Base-by-base conservation (phyloP, 2,888 invertebrate genomes). In the Epinotia nisella region DNA sequence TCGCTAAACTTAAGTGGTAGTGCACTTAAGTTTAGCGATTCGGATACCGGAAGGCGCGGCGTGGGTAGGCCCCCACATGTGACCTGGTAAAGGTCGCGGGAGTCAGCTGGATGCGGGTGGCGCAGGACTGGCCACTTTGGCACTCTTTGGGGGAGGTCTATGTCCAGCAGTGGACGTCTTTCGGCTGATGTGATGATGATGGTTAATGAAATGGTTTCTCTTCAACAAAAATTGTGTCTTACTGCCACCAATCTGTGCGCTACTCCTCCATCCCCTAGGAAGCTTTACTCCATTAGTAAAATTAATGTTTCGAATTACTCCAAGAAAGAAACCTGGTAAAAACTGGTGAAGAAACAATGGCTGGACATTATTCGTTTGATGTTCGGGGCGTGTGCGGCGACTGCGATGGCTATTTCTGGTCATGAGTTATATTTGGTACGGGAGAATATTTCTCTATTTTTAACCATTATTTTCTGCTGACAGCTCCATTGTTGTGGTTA, bases 241-340 rank as follows among this genome's bases (percentile, higher is more conserved):
- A 66, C 58, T 58, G 73, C 49, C 77, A 74, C 77, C 78, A 83
- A 85, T 85, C 85, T 85, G 87, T 87, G 88, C 87, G 24, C 62
- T 19, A 45, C 21, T 45, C 51, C 35, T 17, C 62, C 67, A 29
- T 88, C 85, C 85, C 87, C 86, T 85, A 77, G 82, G 81, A 83
- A 86, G 86, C 87, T 90, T 92, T 89, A 91, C 87, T 92, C 93
- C 94, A 94, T 94, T 94, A 94, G 87, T 90, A 90, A 93, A 94
- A 94, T 94, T 93, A 94, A 93, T 94, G 93, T 93, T 93, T 92
- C 87, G 91, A 92, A 91, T 92, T 91, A 92, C 88, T 83, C 82
- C 83, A 80, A 81, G 78, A 79, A 75, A 73, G 72, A 56, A 68
- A 53, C 56, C 64, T 13, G 68, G 77, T 74, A 75, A 72, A 72